Base-by-base conservation (phyloP, 1,140 invertebrate species). In the Monochamus saltuarius region DNA sequence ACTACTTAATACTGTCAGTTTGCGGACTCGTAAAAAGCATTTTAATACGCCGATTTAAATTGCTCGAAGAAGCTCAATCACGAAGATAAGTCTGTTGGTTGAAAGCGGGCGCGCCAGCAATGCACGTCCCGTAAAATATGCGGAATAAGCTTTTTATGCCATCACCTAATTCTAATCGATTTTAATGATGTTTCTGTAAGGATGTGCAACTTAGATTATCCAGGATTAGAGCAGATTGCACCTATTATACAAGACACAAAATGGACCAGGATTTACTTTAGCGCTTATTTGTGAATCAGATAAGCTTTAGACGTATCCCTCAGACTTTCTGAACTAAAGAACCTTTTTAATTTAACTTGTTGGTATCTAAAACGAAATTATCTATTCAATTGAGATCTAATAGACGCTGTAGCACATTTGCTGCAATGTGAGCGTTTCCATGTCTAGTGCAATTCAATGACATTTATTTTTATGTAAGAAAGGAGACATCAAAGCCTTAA, bases 101-200 rank as follows among this genome's bases (percentile, higher is more conserved):
- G 47, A 43, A 38, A 39, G 47, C 45, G 45, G 55, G 40, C 11
- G 35, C 40, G 38, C 50, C 47, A 46, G 54, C 42, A 16, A 6
- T 29, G 55, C 47, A 50, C 53, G 51, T 49, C 59, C 38, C 40
- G 54, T 64, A 57, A 61, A 61, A 62, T 51, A 65, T 62, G 62
- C 51, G 45, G 54, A 65, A 65, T 65, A 57, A 68, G 60, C 60
- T 65, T 68, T 65, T 63, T 67, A 65, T 60, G 47, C 53, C 61
- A 45, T 50, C 64, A 56, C 62, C 61, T 56, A 65, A 65, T 65
- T 65, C 66, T 65, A 65, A 68, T 68, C 66, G 66, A 68, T 68
- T 68, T 68, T 65, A 68, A 65, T 68, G 60, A 68, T 62, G 63
- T 65, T 67, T 65, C 55, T 65, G 59, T 65, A 51, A 59, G 62